Conservation (phyloP, 2,888 invertebrate genomes). For the Bombylius major region DNA sequence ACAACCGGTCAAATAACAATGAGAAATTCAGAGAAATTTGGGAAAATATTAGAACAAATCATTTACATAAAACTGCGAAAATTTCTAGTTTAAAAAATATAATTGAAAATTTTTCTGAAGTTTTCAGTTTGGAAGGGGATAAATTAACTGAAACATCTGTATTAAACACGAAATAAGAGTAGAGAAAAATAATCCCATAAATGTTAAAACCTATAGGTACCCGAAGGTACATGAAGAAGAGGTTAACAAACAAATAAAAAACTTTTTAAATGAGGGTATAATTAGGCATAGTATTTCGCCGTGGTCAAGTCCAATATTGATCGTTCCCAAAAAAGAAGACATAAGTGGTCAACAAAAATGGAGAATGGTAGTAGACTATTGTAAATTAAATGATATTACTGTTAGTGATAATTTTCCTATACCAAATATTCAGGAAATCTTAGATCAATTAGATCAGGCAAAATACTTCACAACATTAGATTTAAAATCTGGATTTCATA, state of each 20-base stretch:
- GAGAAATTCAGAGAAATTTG: too few species aligned
- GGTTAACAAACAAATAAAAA: conserved; percentile 16
- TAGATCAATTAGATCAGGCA: conserved; percentile 25
- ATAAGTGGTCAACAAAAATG: conserved; percentile 15
- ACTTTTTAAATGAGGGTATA: conserved; percentile 20
- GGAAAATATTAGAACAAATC: too few species aligned
- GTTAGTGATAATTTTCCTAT: background rate
- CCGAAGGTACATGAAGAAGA: background rate
- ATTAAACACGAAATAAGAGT: background rate
- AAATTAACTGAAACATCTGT: too few species aligned
- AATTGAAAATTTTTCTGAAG: too few species aligned
- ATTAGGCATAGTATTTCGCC: conserved; percentile 18
- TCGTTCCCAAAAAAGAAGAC: conserved; percentile 24
- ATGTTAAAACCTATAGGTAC: background rate
- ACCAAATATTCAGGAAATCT: conserved; percentile 18
- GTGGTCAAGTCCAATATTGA: conserved; percentile 15
- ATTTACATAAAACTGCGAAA: too few species aligned
- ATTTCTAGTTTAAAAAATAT: too few species aligned
- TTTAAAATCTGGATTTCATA: conserved; percentile 4
- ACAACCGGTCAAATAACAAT: too few species aligned
- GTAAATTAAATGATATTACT: background rate
- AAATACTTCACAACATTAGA: conserved; percentile 28
- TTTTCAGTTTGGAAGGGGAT: too few species aligned
- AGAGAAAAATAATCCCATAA: background rate
- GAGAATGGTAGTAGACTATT: background rate